Percentiles rank a stretch among this genome's conserved stretches.
Evolutionary conservation across 2,797 vertebrate genomes (phyloP).

Genomic region (Platalea minor): DNA sequence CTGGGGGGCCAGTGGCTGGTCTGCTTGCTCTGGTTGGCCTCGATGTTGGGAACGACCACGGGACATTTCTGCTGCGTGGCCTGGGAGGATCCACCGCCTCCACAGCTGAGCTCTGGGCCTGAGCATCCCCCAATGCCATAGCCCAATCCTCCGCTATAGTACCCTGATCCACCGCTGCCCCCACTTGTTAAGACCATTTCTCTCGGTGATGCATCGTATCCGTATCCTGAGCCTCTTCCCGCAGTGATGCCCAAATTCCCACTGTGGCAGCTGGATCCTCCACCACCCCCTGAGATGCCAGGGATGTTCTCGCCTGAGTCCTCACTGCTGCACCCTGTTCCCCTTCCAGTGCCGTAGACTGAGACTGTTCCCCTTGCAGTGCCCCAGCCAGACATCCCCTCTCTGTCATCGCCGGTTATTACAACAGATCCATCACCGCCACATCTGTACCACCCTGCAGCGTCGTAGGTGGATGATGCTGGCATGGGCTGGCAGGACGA

Average conservation of each 20-base stretch:
- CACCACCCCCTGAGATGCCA: not conserved
- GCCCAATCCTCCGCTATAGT: not conserved
- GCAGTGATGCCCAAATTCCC: accelerated
- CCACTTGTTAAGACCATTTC: accelerated
- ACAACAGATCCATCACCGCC: accelerated
- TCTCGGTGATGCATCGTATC: accelerated
- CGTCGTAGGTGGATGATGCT: accelerated
- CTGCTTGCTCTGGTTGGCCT: slow-evolving; percentile 46
- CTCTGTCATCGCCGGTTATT: accelerated
- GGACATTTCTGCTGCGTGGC: slow-evolving; percentile 35
- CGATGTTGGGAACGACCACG: not conserved
- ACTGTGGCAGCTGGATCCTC: accelerated
- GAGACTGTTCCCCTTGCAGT: accelerated
- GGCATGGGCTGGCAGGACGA: not conserved
- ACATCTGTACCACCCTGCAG: not conserved
- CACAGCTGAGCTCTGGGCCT: not conserved
- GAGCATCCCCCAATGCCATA: accelerated
- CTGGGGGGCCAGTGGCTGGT: not conserved
- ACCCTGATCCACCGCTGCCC: not conserved
- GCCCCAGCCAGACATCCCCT: not conserved
- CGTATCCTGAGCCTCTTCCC: accelerated
- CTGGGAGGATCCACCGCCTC: not conserved
- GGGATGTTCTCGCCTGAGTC: accelerated
- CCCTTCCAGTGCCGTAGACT: accelerated
- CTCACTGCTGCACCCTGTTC: not conserved